A percentile compares a stretch with the other conserved stretches of the same genome.
phyloP scores from a whole-genome alignment of 2,113 vertebrate species.

The Indri indri region DNA sequence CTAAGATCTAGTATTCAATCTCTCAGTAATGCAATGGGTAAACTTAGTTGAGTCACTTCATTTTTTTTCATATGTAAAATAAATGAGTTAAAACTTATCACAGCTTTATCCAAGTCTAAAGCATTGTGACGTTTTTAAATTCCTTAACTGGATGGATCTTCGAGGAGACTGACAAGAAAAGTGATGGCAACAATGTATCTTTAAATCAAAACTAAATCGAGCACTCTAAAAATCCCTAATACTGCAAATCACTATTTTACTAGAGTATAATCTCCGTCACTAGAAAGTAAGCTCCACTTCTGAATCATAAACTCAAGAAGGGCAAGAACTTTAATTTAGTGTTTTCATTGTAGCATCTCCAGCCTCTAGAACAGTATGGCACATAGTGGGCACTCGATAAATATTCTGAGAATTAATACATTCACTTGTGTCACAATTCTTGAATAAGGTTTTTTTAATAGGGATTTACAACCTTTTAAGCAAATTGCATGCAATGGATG shows the following conservation, averaged over 20 bases:
- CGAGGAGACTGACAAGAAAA: neutral
- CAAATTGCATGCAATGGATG: neutral
- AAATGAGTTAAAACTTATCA: neutral
- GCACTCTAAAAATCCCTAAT: neutral
- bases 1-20: neutral
- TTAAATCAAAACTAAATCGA: neutral
- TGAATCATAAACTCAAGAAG: neutral
- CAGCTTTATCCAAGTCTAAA: neutral
- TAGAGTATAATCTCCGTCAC: neutral
- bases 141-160: neutral
- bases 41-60: neutral
- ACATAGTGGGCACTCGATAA: neutral
- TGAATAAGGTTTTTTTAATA: neutral
- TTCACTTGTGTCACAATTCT: neutral
- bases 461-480: neutral
- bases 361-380: neutral
- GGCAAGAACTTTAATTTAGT: neutral
- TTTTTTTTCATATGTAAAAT: neutral
- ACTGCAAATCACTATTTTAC: neutral
- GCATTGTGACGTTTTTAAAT: neutral
- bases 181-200: neutral
- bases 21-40: neutral
- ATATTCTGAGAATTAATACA: neutral
- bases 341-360: neutral
- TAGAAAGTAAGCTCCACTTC: neutral